phyloP scores from a whole-genome alignment of 2,797 vertebrate species.

The Phalanger gymnotis region DNA sequence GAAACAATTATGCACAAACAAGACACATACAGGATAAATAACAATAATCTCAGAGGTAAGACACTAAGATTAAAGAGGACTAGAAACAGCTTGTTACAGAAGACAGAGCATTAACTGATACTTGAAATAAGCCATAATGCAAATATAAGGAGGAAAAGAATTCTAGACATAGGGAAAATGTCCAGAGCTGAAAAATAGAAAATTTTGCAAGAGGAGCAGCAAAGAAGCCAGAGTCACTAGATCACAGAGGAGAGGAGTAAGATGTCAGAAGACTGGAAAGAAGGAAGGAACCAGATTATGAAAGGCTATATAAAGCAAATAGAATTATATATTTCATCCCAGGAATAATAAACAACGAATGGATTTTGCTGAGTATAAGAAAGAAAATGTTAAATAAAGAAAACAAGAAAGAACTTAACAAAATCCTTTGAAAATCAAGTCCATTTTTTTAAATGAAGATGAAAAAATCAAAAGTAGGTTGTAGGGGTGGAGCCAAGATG shows the following conservation, averaged over 20 bases:
- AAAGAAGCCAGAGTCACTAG: not conserved
- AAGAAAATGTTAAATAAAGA: not conserved
- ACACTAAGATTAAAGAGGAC: not conserved
- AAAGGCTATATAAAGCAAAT: not conserved
- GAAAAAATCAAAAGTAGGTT: not conserved
- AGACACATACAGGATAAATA: not conserved
- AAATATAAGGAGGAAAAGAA: not conserved
- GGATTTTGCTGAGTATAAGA: not conserved
- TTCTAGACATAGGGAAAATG: not conserved
- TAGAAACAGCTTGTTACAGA: not conserved
- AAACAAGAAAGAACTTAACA: not conserved
- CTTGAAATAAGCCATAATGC: not conserved
- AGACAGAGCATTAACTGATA: not conserved
- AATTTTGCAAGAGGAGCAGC: not conserved
- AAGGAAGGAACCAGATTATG: not conserved
- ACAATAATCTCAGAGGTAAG: not conserved
- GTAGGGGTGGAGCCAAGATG: no score
- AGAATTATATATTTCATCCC: not conserved
- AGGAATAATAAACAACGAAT: not conserved
- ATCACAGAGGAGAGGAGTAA: not conserved
- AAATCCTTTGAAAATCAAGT: not conserved
- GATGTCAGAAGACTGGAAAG: not conserved
- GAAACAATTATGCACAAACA: not conserved
- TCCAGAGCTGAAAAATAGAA: not conserved
- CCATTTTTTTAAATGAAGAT: not conserved